These are phyloP conservation scores for Podarcis siculus DNA, from an alignment of 2,797 vertebrate species.

Conservation along the genomic window DNA sequence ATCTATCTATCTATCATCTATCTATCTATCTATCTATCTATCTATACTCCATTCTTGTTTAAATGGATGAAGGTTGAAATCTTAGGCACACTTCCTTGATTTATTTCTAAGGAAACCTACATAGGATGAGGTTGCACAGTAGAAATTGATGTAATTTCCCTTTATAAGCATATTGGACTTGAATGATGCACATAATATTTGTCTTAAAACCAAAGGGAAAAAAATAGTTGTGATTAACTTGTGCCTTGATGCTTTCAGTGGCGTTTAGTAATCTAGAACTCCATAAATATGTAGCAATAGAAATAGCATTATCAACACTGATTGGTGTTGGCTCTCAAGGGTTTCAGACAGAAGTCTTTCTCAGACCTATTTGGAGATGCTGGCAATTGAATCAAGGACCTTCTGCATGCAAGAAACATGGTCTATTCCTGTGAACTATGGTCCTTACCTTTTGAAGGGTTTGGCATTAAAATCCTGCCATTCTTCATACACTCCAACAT, in stretches of 20 bases:
- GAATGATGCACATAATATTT: no score
- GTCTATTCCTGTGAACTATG: no score
- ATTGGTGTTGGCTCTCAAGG: neutral
- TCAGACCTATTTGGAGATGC: neutral
- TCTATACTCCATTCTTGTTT: neutral
- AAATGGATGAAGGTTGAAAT: neutral
- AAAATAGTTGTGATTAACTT: no score
- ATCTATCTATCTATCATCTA: neutral
- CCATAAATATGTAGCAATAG: no score
- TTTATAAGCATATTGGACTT: neutral
- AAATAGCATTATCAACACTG: neutral
- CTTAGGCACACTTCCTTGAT: neutral
- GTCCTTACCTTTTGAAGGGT: no score
- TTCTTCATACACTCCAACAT: no score
- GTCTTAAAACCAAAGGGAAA: no score
- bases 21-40: no score
- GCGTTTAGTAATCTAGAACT: no score
- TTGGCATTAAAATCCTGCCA: no score
- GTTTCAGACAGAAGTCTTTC: neutral
- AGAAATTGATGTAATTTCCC: no score
- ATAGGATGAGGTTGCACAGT: neutral
- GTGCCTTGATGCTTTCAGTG: no score
- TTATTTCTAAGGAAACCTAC: neutral
- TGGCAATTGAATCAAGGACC: neutral
- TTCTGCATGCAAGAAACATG: neutral